phyloP scores from a whole-genome alignment of 2,797 vertebrate species.

The Petrocephalus sullivani region DNA sequence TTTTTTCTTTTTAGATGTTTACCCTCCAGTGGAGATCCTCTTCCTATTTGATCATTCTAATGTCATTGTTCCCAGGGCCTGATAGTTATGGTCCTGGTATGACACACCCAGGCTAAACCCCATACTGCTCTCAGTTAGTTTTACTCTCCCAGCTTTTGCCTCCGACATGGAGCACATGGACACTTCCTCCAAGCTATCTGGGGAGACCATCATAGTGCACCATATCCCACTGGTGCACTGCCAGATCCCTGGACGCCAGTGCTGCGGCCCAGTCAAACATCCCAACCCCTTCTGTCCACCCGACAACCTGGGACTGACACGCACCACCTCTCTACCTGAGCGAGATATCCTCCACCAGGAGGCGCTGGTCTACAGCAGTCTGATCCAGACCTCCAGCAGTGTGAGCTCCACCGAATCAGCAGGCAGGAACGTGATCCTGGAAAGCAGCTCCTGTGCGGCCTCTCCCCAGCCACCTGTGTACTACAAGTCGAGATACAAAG shows the following conservation, averaged over 20 bases:
- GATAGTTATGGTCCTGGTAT: conserved; percentile 35
- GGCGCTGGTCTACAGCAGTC: conserved; percentile 79
- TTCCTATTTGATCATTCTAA: conserved; percentile 44
- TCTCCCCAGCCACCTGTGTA: conserved; percentile 39
- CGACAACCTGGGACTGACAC: conserved; percentile 72
- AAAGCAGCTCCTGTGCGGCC: conserved; percentile 62
- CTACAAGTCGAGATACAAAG: conserved; percentile 42
- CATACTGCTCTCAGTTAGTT: not conserved
- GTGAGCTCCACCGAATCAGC: conserved; percentile 38
- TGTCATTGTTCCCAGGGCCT: conserved; percentile 41
- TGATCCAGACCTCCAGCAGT: conserved; percentile 66
- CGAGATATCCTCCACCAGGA: conserved; percentile 79
- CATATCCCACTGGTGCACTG: conserved; percentile 98
- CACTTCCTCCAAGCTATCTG: conserved; percentile 83
- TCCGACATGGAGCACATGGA: conserved; percentile 65
- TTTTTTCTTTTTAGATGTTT: conserved; percentile 53
- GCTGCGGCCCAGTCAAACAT: conserved; percentile 64
- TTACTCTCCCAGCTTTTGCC: not conserved
- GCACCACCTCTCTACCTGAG: conserved; percentile 76
- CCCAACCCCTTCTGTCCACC: conserved; percentile 76
- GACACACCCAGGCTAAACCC: conserved; percentile 41
- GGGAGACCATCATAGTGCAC: conserved; percentile 93
- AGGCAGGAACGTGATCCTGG: conserved; percentile 53
- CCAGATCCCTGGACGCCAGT: conserved; percentile 76
- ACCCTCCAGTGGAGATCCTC: conserved; percentile 48